Percentiles rank a stretch among this genome's conserved stretches.
Conservation (phyloP, 2,113 vertebrate species). For the Lophotis ruficrista region DNA sequence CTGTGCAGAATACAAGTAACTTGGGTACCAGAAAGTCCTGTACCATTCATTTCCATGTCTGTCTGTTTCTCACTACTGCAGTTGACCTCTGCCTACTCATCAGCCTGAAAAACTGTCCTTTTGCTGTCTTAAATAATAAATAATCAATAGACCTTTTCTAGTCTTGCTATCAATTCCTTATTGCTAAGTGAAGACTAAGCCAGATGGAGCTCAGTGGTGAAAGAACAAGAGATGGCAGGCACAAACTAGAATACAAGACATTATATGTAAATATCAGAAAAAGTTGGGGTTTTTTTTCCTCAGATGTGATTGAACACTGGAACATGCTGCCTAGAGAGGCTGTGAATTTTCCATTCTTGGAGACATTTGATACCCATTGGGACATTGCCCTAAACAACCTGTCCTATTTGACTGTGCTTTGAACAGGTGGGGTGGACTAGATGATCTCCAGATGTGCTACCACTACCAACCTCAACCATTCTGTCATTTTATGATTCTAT, state of each 20-base stretch:
- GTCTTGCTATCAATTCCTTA: not conserved
- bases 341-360: not conserved
- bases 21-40: not conserved
- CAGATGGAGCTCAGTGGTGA: not conserved
- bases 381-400: not conserved
- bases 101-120: not conserved
- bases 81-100: not conserved
- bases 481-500: not conserved
- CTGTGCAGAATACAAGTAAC: not conserved
- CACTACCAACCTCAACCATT: not conserved
- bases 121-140: not conserved
- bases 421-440: not conserved
- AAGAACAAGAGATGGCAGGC: not conserved
- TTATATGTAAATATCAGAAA: not conserved
- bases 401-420: not conserved
- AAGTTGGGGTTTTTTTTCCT: not conserved
- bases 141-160: not conserved
- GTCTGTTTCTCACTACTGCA: not conserved
- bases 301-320: accelerated
- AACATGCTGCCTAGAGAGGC: not conserved
- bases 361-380: not conserved
- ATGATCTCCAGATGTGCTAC: not conserved
- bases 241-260: not conserved
- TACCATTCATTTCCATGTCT: not conserved
- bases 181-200: not conserved